These are phyloP conservation scores for Podocnemis expansa DNA, from an alignment of 2,113 vertebrate genomes.

Conservation along the genomic window DNA sequence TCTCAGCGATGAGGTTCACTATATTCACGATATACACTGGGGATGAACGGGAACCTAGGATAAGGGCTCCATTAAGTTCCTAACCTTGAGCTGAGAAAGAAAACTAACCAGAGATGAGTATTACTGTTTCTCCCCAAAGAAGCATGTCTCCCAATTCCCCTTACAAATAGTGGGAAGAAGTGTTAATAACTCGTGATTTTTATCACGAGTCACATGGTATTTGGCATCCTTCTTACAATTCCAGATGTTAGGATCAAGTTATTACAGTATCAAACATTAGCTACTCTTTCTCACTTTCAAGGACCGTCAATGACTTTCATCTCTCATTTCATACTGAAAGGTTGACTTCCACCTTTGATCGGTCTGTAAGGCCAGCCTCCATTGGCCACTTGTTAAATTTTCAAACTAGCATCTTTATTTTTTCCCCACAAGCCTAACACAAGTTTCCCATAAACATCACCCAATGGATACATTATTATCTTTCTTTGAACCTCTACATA, in stretches of 20 bases:
- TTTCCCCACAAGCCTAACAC: neutral
- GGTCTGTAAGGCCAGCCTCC: neutral
- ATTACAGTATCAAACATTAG: neutral
- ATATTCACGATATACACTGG: neutral
- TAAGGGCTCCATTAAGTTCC: slow-evolving; percentile 47
- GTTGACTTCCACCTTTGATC: neutral
- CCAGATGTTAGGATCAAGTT: neutral
- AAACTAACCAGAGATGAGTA: slow-evolving; percentile 10
- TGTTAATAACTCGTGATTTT: neutral
- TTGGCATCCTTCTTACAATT: neutral
- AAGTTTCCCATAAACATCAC: neutral
- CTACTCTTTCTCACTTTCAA: neutral
- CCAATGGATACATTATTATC: neutral
- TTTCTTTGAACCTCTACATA: neutral
- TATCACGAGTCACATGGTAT: neutral
- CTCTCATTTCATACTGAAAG: neutral
- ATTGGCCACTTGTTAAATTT: neutral
- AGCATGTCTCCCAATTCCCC: neutral
- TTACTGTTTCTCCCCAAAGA: neutral
- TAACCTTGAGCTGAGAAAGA: slow-evolving; percentile 23
- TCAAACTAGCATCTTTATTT: neutral
- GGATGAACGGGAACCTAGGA: neutral
- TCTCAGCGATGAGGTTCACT: neutral
- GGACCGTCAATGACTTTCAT: neutral
- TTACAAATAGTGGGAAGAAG: neutral